A percentile compares a stretch with the other conserved stretches of the same genome.
These are phyloP conservation scores for Monopis laevigella DNA, from an alignment of 2,888 invertebrate genomes.

Conservation along the genomic window DNA sequence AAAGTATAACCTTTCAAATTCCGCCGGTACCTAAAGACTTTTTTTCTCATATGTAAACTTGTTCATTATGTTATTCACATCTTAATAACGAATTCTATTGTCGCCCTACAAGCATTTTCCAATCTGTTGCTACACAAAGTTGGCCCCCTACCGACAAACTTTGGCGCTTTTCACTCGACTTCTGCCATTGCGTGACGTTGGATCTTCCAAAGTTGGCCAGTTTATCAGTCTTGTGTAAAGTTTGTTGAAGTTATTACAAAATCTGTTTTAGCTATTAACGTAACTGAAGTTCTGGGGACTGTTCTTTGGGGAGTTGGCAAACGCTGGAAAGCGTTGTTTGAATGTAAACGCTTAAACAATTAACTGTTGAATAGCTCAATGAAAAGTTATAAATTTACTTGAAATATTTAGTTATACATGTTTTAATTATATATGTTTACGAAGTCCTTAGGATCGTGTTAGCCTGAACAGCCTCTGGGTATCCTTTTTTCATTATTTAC, in stretches of 20 bases:
- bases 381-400: too few relatives aligned
- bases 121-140: constrained; percentile 7
- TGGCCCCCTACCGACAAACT: background rate
- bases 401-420: too few relatives aligned
- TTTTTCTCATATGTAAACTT: too few relatives aligned
- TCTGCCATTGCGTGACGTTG: background rate
- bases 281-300: background rate
- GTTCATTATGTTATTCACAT: background rate
- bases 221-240: background rate
- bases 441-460: too few relatives aligned
- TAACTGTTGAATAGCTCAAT: too few relatives aligned
- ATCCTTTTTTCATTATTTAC: too few relatives aligned
- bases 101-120: background rate
- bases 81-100: background rate
- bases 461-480: too few relatives aligned
- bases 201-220: background rate
- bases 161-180: background rate
- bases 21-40: too few relatives aligned
- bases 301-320: background rate
- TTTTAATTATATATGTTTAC: too few relatives aligned
- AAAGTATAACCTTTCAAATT: too few relatives aligned
- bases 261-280: constrained; percentile 6
- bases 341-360: too few relatives aligned
- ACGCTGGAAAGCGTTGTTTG: too few relatives aligned
- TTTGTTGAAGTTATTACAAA: background rate